Base-by-base conservation (phyloP, 2,888 invertebrate genomes). In the Chrysolina americana region DNA sequence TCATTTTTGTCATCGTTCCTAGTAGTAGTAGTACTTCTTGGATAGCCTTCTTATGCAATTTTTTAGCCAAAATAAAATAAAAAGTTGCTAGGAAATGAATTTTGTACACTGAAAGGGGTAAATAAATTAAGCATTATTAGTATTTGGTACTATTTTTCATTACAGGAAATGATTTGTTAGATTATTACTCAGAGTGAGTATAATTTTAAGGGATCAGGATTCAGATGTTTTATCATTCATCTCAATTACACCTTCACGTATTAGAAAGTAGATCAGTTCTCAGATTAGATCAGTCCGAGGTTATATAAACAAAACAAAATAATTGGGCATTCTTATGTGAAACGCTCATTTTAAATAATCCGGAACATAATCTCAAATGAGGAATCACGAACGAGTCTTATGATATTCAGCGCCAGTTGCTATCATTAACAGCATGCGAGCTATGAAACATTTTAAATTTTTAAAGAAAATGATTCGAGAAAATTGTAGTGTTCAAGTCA, bases 351-450 rank as follows among this genome's bases (percentile, higher is more conserved):
- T 9, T 2, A 48, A 48, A 53, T 19, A 53, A 53, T 53, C 53
- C 53, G 53, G 19, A 53, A 53, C 53, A 53, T 10, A 53, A 53
- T 53, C 21, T 53, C 11, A 8, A 19, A 9, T 21, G 2, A 19
- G 17, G 19, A 28, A 53, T 53, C 53, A 53, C 53, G 53, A 53
- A 21, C 19, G 53, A 53, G 9, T 19, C 19, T 53, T 19, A 19
- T 53, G 17, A 19, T 2, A 53, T 17, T 10, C 19, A 53, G 19
- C 53, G 53, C 53, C 17, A 4, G 53, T 8, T 9, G 53, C 53
- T 19, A 19, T 53, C 19, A 53, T 53, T 53, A 53, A 19, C 11
- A 53, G 21, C 53, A 53, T 53, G 53, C 53, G 53, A 53, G 19
- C 19, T 17, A 17, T 19, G 19, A 19, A 53, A 19, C 17, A 19